Conservation (phyloP, 1,140 invertebrate species). For the Thrips palmi region DNA sequence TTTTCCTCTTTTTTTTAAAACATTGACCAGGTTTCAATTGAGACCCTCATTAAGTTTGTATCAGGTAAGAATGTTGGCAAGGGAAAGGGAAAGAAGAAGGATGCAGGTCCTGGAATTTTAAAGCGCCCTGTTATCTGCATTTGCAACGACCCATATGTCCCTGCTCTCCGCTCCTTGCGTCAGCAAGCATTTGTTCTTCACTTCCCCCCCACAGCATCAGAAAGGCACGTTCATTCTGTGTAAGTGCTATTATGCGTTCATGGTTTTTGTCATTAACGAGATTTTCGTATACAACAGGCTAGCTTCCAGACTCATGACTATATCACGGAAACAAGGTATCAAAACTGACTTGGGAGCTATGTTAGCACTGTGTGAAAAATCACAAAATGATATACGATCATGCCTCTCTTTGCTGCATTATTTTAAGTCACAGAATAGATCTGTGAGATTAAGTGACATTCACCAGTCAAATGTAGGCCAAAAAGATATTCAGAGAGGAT, state of each 20-base stretch:
- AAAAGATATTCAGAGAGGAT: constrained; percentile 69
- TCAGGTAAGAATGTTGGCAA: constrained; percentile 34
- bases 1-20: too few species aligned
- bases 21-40: constrained; percentile 66
- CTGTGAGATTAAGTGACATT: constrained; percentile 42
- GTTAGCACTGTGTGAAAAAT: constrained; percentile 56
- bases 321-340: constrained; percentile 46
- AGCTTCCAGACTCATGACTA: constrained; percentile 44
- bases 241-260: too few species aligned
- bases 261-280: neutral
- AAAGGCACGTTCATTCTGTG: constrained; percentile 20
- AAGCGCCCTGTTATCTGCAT: constrained; percentile 86
- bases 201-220: constrained; percentile 44
- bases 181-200: constrained; percentile 55
- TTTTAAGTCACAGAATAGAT: constrained; percentile 27
- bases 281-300: constrained; percentile 25
- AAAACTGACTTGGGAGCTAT: constrained; percentile 50
- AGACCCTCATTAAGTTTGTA: constrained; percentile 65
- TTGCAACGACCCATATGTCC: constrained; percentile 86
- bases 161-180: constrained; percentile 54
- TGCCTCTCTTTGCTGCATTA: constrained; percentile 77
- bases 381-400: constrained; percentile 71
- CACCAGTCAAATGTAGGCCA: constrained; percentile 51
- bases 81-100: constrained; percentile 34
- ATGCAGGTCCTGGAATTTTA: constrained; percentile 30